Conservation (phyloP, 1,140 invertebrate genomes). For the Cotesia glomerata region DNA sequence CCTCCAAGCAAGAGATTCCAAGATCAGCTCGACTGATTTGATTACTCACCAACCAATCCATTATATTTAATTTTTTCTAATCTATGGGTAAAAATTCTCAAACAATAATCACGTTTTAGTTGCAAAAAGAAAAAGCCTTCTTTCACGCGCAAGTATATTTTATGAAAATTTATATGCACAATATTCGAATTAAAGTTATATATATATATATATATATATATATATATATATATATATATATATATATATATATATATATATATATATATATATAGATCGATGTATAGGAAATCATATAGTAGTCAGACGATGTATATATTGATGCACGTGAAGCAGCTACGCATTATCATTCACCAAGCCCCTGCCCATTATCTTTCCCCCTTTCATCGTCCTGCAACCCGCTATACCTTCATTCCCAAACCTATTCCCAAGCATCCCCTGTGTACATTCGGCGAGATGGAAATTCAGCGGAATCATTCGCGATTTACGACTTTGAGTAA, state of each 20-base stretch:
- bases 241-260: not conserved
- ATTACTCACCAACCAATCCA: slow-evolving; percentile 30
- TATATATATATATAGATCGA: not conserved
- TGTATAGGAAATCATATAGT: not conserved
- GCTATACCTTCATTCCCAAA: slow-evolving; percentile 42
- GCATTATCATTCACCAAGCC: slow-evolving; percentile 47
- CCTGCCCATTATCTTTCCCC: slow-evolving; percentile 46
- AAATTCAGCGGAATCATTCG: slow-evolving; percentile 53
- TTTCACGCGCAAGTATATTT: too few species aligned
- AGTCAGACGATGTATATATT: slow-evolving; percentile 1
- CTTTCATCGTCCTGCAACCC: slow-evolving; percentile 39
- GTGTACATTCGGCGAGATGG: slow-evolving; percentile 43
- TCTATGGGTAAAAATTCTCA: too few species aligned
- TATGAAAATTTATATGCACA: too few species aligned
- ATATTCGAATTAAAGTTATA: too few species aligned
- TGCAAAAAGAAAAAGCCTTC: too few species aligned
- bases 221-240: not conserved
- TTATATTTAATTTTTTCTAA: too few species aligned
- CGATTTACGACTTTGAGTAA: slow-evolving; percentile 40
- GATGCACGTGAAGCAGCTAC: slow-evolving; percentile 9
- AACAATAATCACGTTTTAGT: too few species aligned
- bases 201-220: too few species aligned
- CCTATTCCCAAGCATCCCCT: slow-evolving; percentile 29
- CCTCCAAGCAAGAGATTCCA: slow-evolving; percentile 18
- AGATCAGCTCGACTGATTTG: slow-evolving; percentile 41